Evolutionary conservation across 2,888 invertebrate genomes (phyloP).

Genomic region (Auanema sp.): DNA sequence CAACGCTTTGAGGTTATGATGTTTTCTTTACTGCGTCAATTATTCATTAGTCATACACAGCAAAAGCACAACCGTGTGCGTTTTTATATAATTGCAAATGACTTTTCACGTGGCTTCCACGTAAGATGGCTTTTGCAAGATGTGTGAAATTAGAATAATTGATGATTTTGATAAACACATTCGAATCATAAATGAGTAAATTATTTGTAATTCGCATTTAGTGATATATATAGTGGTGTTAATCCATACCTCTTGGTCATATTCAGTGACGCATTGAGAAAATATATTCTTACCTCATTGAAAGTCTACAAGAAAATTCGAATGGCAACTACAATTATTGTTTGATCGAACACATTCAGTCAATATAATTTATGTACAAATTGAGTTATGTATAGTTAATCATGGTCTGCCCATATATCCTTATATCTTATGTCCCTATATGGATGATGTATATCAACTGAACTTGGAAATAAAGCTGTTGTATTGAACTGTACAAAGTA

Average conservation of each 20-base stretch:
- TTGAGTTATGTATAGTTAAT: background rate
- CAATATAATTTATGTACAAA: no score
- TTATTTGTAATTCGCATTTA: background rate
- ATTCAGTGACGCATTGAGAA: slow-evolving; percentile 18
- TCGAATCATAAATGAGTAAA: background rate
- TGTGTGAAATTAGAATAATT: no score
- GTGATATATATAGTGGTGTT: slow-evolving; percentile 18
- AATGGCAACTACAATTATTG: no score
- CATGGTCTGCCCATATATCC: slow-evolving; percentile 11
- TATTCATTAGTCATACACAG: no score
- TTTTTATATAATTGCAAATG: no score
- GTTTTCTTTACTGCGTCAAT: background rate
- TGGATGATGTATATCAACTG: slow-evolving; percentile 1
- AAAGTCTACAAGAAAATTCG: background rate
- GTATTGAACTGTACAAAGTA: slow-evolving; percentile 10
- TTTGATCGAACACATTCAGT: no score
- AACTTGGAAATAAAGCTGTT: slow-evolving; percentile 8
- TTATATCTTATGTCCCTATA: slow-evolving; percentile 13
- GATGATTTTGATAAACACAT: background rate
- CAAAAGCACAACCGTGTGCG: no score
- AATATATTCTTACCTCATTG: slow-evolving; percentile 10
- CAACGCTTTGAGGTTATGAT: slow-evolving; percentile 17
- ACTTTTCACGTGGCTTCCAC: no score
- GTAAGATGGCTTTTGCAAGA: no score
- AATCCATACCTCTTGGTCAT: slow-evolving; percentile 16